Conservation (phyloP, 2,113 vertebrate species). For the Jaculus jaculus region DNA sequence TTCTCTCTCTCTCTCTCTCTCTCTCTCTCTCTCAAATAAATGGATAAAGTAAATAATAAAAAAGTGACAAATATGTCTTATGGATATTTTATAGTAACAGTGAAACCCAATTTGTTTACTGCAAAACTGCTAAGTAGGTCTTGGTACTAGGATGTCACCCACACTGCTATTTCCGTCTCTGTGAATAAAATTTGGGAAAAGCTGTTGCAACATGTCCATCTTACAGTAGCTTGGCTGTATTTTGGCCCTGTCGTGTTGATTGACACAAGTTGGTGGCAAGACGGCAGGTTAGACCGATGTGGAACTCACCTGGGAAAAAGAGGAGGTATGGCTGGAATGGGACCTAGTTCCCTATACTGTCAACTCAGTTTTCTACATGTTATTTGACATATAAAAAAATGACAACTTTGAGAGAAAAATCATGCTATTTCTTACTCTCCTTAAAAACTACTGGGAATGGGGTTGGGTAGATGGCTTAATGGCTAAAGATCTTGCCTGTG, state of each 20-base stretch:
- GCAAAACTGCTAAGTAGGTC: neutral
- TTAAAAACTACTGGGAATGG: neutral
- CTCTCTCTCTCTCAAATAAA: too few species aligned
- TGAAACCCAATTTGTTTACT: neutral
- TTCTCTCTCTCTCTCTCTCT: too few species aligned
- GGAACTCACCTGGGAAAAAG: neutral
- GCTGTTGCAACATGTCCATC: neutral
- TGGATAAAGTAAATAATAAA: too few species aligned
- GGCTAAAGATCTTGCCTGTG: too few species aligned
- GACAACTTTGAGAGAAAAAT: slow-evolving; percentile 1
- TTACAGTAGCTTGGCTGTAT: neutral
- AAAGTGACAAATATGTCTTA: neutral
- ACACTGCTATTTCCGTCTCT: neutral
- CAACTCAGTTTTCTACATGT: neutral
- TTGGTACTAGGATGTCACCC: neutral
- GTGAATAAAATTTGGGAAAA: slow-evolving; percentile 22
- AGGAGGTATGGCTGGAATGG: neutral
- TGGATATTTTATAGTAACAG: neutral
- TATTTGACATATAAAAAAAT: neutral
- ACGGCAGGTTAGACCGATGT: neutral
- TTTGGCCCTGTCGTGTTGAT: neutral
- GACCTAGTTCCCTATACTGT: neutral
- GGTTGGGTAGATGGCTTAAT: too few species aligned
- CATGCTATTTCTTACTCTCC: neutral
- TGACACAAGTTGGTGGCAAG: neutral